A percentile compares a stretch with the other conserved stretches of the same genome.
Evolutionary conservation across 2,888 invertebrate species (phyloP).

Genomic region (Ophioninae sp.): DNA sequence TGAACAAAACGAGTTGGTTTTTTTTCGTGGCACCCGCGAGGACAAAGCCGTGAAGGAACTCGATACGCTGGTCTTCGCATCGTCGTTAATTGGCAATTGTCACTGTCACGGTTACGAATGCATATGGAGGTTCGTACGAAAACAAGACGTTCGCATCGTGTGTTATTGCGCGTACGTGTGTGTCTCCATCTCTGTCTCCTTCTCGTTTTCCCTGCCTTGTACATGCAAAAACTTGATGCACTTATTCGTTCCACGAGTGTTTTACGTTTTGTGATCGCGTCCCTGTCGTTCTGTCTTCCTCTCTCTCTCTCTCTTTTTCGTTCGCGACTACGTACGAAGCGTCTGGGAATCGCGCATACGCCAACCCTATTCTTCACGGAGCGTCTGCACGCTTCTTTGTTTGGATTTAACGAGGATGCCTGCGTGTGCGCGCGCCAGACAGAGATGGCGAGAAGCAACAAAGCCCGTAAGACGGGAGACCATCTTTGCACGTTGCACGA

Average conservation of each 20-base stretch:
- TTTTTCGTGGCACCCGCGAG: constrained; percentile 76
- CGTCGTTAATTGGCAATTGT: constrained; percentile 71
- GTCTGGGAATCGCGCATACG: constrained; percentile 29
- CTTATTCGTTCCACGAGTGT: constrained; percentile 3
- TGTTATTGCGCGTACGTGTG: constrained; percentile 33
- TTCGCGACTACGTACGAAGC: neutral
- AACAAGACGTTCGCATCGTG: constrained; percentile 33
- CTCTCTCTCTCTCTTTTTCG: constrained; percentile 25
- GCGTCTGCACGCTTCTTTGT: constrained; percentile 62
- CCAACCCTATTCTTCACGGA: constrained; percentile 17
- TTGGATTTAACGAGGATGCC: constrained; percentile 67
- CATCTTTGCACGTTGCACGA: constrained; percentile 66
- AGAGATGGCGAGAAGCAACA: constrained; percentile 49
- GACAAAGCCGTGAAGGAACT: constrained; percentile 76
- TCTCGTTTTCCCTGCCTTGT: constrained; percentile 46
- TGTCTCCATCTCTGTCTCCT: neutral
- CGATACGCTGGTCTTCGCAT: constrained; percentile 67
- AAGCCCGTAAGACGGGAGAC: constrained; percentile 59
- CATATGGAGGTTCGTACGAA: constrained; percentile 79
- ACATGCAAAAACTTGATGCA: neutral
- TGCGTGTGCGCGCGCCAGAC: constrained; percentile 18
- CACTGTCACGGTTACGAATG: constrained; percentile 77
- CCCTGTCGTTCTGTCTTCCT: neutral
- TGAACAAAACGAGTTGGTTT: constrained; percentile 77
- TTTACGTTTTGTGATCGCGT: constrained; percentile 60